Evolutionary conservation across 1,140 invertebrate species (phyloP).

Genomic region (Oryzaephilus surinamensis): DNA sequence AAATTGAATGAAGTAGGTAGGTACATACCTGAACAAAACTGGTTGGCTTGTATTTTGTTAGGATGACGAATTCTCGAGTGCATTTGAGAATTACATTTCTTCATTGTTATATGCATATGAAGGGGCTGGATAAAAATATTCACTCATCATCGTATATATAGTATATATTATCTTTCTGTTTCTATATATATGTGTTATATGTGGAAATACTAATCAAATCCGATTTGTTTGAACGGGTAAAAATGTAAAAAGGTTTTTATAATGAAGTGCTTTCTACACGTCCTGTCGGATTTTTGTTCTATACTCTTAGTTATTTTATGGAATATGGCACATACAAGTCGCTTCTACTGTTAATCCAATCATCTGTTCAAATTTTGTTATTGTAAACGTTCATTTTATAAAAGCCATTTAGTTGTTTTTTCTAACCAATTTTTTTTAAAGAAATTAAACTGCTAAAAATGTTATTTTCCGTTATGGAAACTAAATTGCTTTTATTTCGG

Average conservation of each 20-base stretch:
- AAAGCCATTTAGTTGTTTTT: conserved; percentile 17
- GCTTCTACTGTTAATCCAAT: conserved; percentile 23
- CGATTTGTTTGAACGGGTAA: conserved; percentile 28
- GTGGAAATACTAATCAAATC: conserved; percentile 28
- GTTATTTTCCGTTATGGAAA: too few species aligned
- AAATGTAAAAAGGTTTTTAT: conserved; percentile 27
- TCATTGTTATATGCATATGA: conserved; percentile 21
- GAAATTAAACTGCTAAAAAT: too few species aligned
- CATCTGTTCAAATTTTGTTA: conserved; percentile 25
- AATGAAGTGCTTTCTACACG: conserved; percentile 28
- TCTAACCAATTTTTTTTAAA: too few species aligned
- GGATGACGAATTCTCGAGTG: conserved; percentile 13
- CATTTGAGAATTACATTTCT: conserved; percentile 21
- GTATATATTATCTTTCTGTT: background rate
- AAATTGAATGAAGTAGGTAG: too few species aligned
- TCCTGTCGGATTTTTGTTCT: conserved; percentile 22
- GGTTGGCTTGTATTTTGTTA: conserved; percentile 9
- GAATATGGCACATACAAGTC: conserved; percentile 26
- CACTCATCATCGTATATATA: background rate
- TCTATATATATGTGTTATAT: conserved; percentile 5
- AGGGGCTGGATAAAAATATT: conserved; percentile 7
- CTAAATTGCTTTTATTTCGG: too few species aligned
- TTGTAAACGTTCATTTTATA: conserved; percentile 23
- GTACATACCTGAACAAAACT: too few species aligned
- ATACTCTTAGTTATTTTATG: conserved; percentile 26